Percentiles rank a stretch among this genome's conserved stretches.
phyloP scores from a whole-genome alignment of 2,888 invertebrate genomes.

The Zele albiditarsus region DNA sequence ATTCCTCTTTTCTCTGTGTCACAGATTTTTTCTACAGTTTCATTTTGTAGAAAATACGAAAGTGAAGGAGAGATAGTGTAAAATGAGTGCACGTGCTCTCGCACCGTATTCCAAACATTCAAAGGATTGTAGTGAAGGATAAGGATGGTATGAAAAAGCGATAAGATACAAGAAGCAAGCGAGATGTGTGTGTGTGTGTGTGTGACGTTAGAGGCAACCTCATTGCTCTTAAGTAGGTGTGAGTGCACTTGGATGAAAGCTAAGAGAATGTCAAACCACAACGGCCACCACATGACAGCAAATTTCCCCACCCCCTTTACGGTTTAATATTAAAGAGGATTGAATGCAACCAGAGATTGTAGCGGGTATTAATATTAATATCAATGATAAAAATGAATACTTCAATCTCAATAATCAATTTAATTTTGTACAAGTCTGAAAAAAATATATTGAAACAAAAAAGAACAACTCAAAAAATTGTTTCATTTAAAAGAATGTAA shows the following conservation, averaged over 20 bases:
- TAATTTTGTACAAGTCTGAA: too few species aligned
- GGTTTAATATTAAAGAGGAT: too few species aligned
- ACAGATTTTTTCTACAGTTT: too few species aligned
- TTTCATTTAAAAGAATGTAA: not conserved
- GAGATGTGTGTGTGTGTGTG: not conserved
- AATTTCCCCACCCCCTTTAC: not conserved
- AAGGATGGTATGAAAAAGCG: not conserved
- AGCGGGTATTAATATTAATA: too few species aligned
- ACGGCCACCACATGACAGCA: not conserved
- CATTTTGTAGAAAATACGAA: too few species aligned
- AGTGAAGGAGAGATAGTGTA: too few species aligned
- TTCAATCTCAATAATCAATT: not conserved
- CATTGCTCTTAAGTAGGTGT: conserved; percentile 58
- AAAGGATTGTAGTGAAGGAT: too few species aligned
- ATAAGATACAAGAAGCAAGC: not conserved
- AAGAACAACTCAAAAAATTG: not conserved
- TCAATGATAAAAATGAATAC: not conserved
- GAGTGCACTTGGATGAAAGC: conserved; percentile 55
- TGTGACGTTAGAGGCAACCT: conserved; percentile 54
- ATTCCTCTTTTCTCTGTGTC: too few species aligned
- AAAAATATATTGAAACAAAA: not conserved
- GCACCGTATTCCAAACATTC: too few species aligned
- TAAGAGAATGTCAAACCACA: conserved; percentile 19
- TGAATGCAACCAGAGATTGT: too few species aligned
- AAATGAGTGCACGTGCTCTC: too few species aligned